phyloP scores from a whole-genome alignment of 2,113 vertebrate genomes.

The Pseudopipra pipra region DNA sequence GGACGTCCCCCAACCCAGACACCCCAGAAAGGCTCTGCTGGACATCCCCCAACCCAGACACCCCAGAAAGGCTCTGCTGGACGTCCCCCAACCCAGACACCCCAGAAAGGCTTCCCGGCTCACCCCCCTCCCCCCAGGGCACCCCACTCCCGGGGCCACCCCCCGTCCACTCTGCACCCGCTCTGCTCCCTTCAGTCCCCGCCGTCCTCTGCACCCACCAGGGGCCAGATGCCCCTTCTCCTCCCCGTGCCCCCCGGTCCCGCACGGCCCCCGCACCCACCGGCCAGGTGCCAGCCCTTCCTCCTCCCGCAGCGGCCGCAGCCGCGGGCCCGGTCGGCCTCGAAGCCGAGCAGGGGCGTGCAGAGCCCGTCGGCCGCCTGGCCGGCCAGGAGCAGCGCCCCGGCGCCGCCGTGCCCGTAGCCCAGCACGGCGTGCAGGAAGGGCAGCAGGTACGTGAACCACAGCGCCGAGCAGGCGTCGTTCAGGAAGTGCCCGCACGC shows the following conservation, averaged over 20 bases:
- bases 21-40: too few relatives aligned
- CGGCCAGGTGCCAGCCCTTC: constrained; percentile 90
- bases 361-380: constrained; percentile 86
- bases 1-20: too few relatives aligned
- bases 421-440: constrained; percentile 88
- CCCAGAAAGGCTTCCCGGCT: neutral
- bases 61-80: neutral
- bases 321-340: constrained; percentile 80
- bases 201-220: neutral
- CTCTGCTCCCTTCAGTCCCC: neutral
- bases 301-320: constrained; percentile 83
- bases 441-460: constrained; percentile 92
- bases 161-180: neutral
- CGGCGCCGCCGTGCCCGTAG: constrained; percentile 81
- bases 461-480: constrained; percentile 91
- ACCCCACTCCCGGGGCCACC: neutral
- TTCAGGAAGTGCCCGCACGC: constrained; percentile 88
- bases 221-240: neutral
- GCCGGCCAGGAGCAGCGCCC: constrained; percentile 82
- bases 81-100: neutral
- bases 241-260: neutral
- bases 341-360: constrained; percentile 88
- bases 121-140: neutral
- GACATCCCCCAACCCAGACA: neutral
- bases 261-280: constrained; percentile 56